Evolutionary conservation across 2,113 vertebrate species (phyloP), one percentile per base, ranked within the genome.

Genomic region (Falco punctatus): DNA sequence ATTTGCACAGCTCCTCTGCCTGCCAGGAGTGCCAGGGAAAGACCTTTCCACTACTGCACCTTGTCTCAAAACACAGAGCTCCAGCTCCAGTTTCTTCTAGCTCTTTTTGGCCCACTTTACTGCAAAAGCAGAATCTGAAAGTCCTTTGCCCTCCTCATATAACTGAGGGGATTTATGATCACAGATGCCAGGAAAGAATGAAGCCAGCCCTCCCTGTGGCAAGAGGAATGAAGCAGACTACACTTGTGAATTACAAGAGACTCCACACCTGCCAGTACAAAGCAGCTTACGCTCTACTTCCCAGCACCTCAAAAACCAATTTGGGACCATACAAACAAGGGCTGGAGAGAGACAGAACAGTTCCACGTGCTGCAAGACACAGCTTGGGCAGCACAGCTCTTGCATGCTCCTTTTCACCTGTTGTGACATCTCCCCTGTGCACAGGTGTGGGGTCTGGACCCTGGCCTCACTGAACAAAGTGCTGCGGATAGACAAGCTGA

Each of bases 311-410:
- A 61, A 70, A 90, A 84, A 33, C 38, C 57, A 49, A 27, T 40
- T 5, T 44, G 32, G 38, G 55, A 87, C 30, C 57, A 55, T 46
- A 22, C 20, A 35, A 35, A 90, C 24, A 46, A 40, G 30, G 66
- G 32, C 32, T 78, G 55, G 38, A 71, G 40, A 54, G 75, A 65
- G 35, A 44, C 27, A 69, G 19, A 44, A 54, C 14, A 72, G 66
- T 54, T 78, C 64, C 42, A 28, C 0, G 3, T 2, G 8, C 17
- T 6, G 8, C 2, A 5, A n/a, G 57, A 51, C n/a, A 30, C 0
- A 4, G 70, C 52, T 23, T 35, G 38, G 57, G 52, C 15, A 20
- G 48, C 20, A 28, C 1, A 2, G 70, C 22, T 54, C 57, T 42
- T 17, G 19, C 32, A 14, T 0, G 4, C 16, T 79, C 32, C 38